phyloP scores from a whole-genome alignment of 2,113 vertebrate genomes.

The Taxidea taxus region DNA sequence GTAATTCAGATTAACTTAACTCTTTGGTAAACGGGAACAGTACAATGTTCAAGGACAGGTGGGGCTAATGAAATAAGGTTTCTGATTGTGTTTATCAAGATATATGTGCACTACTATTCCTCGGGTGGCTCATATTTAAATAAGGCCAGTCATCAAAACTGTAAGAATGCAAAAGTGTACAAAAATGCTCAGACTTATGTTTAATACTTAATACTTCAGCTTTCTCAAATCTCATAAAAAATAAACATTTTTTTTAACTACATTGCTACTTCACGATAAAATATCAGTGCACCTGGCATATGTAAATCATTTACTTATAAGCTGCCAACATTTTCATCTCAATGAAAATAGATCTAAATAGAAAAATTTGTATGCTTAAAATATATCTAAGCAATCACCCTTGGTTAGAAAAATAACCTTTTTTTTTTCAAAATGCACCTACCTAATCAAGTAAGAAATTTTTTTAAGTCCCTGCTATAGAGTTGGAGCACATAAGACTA shows the following conservation, averaged over 20 bases:
- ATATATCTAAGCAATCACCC: background rate
- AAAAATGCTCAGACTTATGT: constrained; percentile 19
- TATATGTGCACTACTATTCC: background rate
- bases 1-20: background rate
- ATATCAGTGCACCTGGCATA: background rate
- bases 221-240: constrained; percentile 40
- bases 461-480: background rate
- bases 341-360: background rate
- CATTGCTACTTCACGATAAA: background rate
- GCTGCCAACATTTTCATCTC: constrained; percentile 17
- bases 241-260: too few relatives aligned
- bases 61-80: constrained; percentile 13
- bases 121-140: background rate
- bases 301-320: constrained; percentile 10
- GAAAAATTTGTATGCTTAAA: background rate
- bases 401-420: background rate
- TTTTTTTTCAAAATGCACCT: background rate
- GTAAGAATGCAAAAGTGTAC: background rate
- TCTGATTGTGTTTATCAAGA: background rate
- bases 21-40: constrained; percentile 11
- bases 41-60: background rate
- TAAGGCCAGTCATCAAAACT: background rate
- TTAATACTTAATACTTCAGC: background rate
- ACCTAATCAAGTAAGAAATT: background rate
- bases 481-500: background rate